Evolutionary conservation across 2,113 vertebrate genomes (phyloP), one percentile per base, ranked within the genome.

Genomic region (Camelus bactrianus): DNA sequence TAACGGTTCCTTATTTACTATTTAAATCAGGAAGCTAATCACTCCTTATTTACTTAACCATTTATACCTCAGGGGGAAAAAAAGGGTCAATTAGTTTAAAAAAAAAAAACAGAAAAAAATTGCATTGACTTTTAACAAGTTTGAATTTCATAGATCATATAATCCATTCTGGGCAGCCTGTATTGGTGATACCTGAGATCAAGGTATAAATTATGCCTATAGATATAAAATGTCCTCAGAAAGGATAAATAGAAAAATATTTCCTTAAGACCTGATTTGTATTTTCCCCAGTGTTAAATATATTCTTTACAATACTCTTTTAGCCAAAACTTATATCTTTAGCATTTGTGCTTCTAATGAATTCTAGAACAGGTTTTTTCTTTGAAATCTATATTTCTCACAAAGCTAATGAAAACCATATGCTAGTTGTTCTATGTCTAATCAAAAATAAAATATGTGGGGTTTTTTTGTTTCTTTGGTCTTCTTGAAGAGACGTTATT

Each of bases 391-490:
- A 0, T 42, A 72, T 88, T 95, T 91, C 81, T 96, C 84, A 85
- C 69, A 91, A 95, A 93, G 16, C 46, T 96, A 95, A 84, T 90
- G 67, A 73, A 84, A 93, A 72, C 56, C 73, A 88, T 50, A 96
- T 75, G 35, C 32, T 56, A 62, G 38, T 70, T 79, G 35, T 35
- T 92, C 46, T 72, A 52, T 89, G 94, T 83, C 56, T 70, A 97
- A 89, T 87, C 13, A 91, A 97, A 94, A 91, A 79, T 85, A 75
- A 81, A 88, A 87, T n/a, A 35, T 65, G 17, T 42, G 38, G 38
- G 38, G 4, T 5, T 42, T 42, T 89, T 92, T 60, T 94, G 14
- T 89, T 86, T 69, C 15, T 75, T 95, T 86, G 32, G 30, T 94
- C 32, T 93, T 82, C 65, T 60, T 62, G 52, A 56, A 93, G 85